A percentile compares a stretch with the other conserved stretches of the same genome.
Conservation (phyloP, 2,888 invertebrate species). For the Ennomos quercinarius region DNA sequence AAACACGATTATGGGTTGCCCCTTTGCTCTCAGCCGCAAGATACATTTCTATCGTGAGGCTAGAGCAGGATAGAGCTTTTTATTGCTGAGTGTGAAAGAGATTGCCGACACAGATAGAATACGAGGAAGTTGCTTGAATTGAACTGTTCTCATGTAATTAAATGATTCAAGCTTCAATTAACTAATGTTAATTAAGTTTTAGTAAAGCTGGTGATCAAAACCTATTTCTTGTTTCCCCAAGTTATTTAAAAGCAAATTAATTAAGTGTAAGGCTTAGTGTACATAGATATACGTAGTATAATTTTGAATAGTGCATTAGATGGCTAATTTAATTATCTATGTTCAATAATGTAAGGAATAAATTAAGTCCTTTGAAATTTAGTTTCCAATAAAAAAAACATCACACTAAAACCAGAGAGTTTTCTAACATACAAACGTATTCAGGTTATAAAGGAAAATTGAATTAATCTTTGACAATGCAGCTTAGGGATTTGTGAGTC, state of each 20-base stretch:
- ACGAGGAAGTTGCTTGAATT: constrained; percentile 10
- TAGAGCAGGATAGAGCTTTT: constrained; percentile 3
- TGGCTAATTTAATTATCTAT: no score
- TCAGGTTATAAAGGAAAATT: not conserved
- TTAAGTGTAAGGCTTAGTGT: no score
- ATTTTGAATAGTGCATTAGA: no score
- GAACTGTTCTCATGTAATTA: constrained; percentile 9
- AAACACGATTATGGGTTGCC: constrained; percentile 23
- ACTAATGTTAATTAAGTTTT: no score
- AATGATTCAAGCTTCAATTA: constrained; percentile 4
- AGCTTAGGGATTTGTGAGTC: not conserved
- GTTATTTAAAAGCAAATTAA: no score
- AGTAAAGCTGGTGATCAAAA: no score
- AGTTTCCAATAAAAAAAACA: no score
- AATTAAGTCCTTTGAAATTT: no score
- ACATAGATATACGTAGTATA: no score
- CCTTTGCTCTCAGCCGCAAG: constrained; percentile 24
- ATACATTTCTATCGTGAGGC: constrained; percentile 23
- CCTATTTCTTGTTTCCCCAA: no score
- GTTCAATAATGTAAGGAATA: no score
- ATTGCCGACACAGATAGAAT: not conserved
- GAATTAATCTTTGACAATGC: constrained; percentile 1
- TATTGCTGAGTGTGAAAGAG: constrained; percentile 4
- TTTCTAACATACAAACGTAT: not conserved
- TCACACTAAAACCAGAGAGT: no score